Base-by-base conservation (phyloP, 2,888 invertebrate genomes). In the Thereva nobilitata region DNA sequence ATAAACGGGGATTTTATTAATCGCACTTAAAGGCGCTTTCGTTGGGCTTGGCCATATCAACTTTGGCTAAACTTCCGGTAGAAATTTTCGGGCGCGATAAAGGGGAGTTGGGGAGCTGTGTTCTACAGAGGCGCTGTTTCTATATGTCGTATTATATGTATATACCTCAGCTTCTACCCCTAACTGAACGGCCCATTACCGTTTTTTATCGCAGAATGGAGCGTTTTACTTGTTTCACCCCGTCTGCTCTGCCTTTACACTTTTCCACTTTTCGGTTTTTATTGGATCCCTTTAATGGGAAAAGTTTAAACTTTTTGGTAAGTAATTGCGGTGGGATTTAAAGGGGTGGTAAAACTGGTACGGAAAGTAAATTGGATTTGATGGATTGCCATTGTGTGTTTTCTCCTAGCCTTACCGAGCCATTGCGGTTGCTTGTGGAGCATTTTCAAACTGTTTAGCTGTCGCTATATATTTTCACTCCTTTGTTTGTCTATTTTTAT, bases 231-330 rank as follows among this genome's bases (percentile, higher is more conserved):
- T 23, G 23, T 23, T 23, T 23, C 23, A 23, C 23, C 41, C 55
- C 42, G 42, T 34, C 55, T 10, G 49, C 49, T 56, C 40, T 41
- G 40, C 55, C 38, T 64, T 40, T 64, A 12, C 37, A 10, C 41
- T 49, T 64, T 52, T 54, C 45, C 49, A 23, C 65, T 61, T 61
- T 66, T 66, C 53, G 64, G 49, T 70, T 67, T 70, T 69, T 72
- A 71, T 72, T 72, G 71, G 71, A 69, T 70, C 70, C 69, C 68
- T 71, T 71, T 71, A 72, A 72, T 72, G 72, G 72, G 72, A 72
- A 72, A 71, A 72, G 72, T 72, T 72, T 72, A 71, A 71, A 72
- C 71, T 70, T 66, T 71, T 69, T 68, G 68, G 69, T 72, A 71
- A 72, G 72, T 72, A 72, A 72, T 72, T 72, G 71, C 67, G 71